Evolutionary conservation across 2,888 invertebrate genomes (phyloP), one percentile per base, ranked within the genome.

Genomic region (Meiosimyza platycephala): DNA sequence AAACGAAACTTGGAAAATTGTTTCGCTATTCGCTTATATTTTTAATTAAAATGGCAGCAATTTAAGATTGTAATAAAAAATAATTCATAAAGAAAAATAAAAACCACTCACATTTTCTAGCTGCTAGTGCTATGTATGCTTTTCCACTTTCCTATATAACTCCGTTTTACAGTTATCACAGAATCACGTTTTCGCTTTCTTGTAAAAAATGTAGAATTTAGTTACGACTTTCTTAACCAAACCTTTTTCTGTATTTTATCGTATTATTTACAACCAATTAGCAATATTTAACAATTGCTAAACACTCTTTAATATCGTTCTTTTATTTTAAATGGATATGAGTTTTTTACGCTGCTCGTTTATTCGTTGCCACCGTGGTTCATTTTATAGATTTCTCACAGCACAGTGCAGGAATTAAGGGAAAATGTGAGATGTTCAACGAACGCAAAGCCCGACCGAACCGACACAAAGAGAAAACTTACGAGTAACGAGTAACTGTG

Each of bases 301-400:
- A 13, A 48, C 51, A 7, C 64, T 52, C 50, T 64, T 22, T 22
- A 0, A 40, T 64, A 18, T 48, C 12, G 18, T 7, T 57, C 13
- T 13, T 48, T 55, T 67, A 48, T 67, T 33, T 55, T 57, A 48
- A 47, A 50, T 50, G 7, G 13, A 47, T 57, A 67, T 51, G 12
- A 11, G 3, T 40, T 67, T 55, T 57, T 47, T 48, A 40, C 40
- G 40, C 40, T 40, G 22, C 57, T 57, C 6, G 57, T 47, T 57
- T 57, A 57, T 57, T 67, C 16, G 47, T 57, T 67, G 67, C 67
- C 67, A 67, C 67, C 67, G 67, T 67, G 67, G 55, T 67, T 67
- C 22, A 67, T 57, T 67, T 57, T 48, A 55, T 33, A 67, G 57
- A 67, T 67, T 67, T 67, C 57, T 67, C 55, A 55, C 55, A 33